Conservation (phyloP, 2,113 vertebrate species). For the Leptodactylus fuscus region DNA sequence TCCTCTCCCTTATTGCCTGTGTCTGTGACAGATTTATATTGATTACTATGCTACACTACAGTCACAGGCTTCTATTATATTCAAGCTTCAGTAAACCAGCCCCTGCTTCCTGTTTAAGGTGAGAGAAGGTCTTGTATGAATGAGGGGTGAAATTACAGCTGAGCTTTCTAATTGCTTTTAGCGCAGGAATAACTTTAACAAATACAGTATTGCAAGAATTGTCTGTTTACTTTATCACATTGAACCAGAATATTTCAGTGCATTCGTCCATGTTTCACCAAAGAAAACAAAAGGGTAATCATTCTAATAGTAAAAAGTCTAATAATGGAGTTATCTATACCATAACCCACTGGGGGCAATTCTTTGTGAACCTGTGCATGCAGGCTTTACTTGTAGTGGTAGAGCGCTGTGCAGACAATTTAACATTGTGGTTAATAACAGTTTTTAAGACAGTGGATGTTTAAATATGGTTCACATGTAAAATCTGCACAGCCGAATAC, state of each 20-base stretch:
- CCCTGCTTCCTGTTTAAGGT: conserved; percentile 78
- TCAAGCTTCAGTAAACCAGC: conserved; percentile 70
- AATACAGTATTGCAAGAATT: conserved; percentile 65
- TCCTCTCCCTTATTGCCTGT: conserved; percentile 73
- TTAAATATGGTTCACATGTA: too few relatives aligned
- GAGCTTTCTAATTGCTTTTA: conserved; percentile 75
- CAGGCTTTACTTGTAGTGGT: too few relatives aligned
- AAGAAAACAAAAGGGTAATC: background rate
- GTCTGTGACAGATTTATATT: conserved; percentile 79
- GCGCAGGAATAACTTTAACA: conserved; percentile 69
- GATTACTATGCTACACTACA: conserved; percentile 69
- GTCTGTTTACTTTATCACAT: conserved; percentile 59
- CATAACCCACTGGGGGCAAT: too few relatives aligned
- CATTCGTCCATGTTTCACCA: background rate
- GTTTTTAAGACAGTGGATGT: too few relatives aligned
- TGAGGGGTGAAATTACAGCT: conserved; percentile 77
- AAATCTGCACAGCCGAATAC: too few relatives aligned
- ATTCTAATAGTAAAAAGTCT: background rate
- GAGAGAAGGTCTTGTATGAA: conserved; percentile 72
- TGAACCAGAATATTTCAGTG: background rate
- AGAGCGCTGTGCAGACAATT: too few relatives aligned
- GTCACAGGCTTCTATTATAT: conserved; percentile 76
- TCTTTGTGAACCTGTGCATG: too few relatives aligned
- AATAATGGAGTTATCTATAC: too few relatives aligned
- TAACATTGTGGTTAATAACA: too few relatives aligned